phyloP scores from a whole-genome alignment of 1,140 invertebrate species.

The Anastrepha ludens region DNA sequence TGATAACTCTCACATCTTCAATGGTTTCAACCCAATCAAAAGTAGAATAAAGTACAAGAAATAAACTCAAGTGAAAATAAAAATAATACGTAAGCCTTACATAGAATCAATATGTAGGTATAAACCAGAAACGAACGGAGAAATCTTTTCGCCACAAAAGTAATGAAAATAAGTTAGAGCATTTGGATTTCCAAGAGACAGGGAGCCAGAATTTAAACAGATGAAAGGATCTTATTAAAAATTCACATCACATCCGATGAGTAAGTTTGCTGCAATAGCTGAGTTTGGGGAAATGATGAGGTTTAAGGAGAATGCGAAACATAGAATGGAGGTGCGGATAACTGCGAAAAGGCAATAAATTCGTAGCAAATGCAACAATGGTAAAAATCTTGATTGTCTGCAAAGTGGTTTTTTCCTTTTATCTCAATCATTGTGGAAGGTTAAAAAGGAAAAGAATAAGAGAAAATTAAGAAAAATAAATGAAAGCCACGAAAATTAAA shows the following conservation, averaged over 20 bases:
- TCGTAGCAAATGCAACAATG: not conserved
- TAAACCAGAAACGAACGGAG: not conserved
- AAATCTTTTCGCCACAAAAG: not conserved
- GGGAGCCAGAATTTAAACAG: not conserved
- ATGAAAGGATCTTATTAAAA: slow-evolving; percentile 21
- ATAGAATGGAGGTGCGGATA: not conserved
- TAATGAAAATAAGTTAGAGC: not conserved
- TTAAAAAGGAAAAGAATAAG: slow-evolving; percentile 11
- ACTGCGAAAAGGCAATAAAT: slow-evolving; percentile 23
- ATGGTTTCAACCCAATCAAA: not conserved
- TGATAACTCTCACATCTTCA: too few relatives aligned
- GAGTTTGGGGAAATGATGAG: not conserved
- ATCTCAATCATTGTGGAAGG: not conserved
- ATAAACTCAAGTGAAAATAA: too few relatives aligned
- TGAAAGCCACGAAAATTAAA: not conserved
- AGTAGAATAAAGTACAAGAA: not conserved
- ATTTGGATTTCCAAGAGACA: not conserved
- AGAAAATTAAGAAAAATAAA: not conserved
- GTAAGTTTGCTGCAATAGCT: not conserved
- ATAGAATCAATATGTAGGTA: not conserved
- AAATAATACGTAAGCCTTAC: too few relatives aligned
- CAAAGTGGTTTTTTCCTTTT: not conserved
- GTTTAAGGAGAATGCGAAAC: not conserved
- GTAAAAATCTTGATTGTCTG: not conserved
- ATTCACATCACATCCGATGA: slow-evolving; percentile 33